These are phyloP conservation scores for Epinotia nisella DNA, from an alignment of 2,888 invertebrate genomes.

Conservation along the genomic window DNA sequence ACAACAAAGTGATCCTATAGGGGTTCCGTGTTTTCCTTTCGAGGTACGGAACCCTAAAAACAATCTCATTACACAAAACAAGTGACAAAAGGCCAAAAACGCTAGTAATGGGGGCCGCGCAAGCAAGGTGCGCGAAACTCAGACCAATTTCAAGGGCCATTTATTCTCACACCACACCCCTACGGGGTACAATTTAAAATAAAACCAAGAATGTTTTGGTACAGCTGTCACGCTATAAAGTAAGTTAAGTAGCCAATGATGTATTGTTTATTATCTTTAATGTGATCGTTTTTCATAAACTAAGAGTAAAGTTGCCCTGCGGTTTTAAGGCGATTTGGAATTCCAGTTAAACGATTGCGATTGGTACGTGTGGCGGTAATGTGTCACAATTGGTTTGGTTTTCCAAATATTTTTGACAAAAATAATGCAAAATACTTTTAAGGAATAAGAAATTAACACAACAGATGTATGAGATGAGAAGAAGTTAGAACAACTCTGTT, in stretches of 20 bases:
- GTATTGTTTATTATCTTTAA: conserved; percentile 44
- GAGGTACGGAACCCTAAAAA: too few relatives aligned
- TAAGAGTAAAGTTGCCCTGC: conserved; percentile 11
- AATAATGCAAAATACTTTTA: background rate
- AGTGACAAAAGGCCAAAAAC: conserved; percentile 71
- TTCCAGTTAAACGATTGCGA: background rate
- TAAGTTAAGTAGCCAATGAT: conserved; percentile 43
- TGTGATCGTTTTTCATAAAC: conserved; percentile 21
- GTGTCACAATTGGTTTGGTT: conserved; percentile 10
- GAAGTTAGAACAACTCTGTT: too few relatives aligned
- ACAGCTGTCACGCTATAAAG: conserved; percentile 41
- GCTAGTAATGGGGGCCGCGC: conserved; percentile 71
- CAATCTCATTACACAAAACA: conserved; percentile 50
- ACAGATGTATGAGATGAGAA: too few relatives aligned
- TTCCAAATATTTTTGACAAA: background rate
- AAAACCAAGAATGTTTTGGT: conserved; percentile 58
- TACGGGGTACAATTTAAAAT: conserved; percentile 63
- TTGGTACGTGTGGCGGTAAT: background rate
- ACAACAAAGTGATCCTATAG: too few relatives aligned
- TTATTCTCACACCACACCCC: conserved; percentile 71
- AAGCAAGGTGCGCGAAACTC: conserved; percentile 76
- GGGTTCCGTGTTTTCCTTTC: too few relatives aligned
- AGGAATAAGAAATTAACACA: too few relatives aligned
- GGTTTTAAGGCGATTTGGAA: conserved; percentile 28
- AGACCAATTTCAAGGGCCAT: conserved; percentile 82